These are phyloP conservation scores for Petrocephalus schoutedeni DNA, from an alignment of 2,797 vertebrate genomes.

Conservation along the genomic window DNA sequence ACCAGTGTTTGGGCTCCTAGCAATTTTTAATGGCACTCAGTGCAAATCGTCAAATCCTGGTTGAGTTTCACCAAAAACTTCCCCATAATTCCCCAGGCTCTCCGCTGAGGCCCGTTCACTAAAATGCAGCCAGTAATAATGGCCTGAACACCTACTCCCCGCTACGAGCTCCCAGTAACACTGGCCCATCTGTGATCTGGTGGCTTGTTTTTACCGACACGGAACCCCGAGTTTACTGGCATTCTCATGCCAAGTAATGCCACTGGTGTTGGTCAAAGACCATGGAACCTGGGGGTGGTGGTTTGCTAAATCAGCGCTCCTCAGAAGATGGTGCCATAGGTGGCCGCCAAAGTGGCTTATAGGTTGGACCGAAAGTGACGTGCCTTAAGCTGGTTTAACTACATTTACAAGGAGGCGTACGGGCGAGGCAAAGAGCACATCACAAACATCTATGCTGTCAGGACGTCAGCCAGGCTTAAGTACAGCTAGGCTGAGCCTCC, in stretches of 20 bases:
- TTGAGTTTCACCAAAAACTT: slow-evolving; percentile 6
- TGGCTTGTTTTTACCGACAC: not conserved
- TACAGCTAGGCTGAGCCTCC: too few species aligned
- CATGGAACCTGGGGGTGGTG: too few species aligned
- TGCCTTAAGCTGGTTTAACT: not conserved
- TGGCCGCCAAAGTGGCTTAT: not conserved
- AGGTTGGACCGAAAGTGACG: not conserved
- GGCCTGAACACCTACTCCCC: not conserved
- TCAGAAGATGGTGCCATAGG: not conserved
- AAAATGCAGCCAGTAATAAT: not conserved
- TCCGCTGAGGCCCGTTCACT: not conserved
- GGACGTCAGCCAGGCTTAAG: too few species aligned
- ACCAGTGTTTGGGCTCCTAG: not conserved
- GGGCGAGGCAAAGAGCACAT: not conserved
- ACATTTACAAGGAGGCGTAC: not conserved
- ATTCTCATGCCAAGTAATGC: not conserved
- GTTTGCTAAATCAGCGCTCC: too few species aligned
- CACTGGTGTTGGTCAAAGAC: not conserved
- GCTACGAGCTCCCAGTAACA: not conserved
- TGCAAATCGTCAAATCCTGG: not conserved
- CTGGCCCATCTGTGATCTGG: not conserved
- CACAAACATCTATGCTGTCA: not conserved
- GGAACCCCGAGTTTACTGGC: not conserved
- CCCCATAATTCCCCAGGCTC: not conserved
- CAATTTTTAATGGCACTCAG: not conserved